phyloP scores from a whole-genome alignment of 2,888 invertebrate species.

The Anoncus sp. region DNA sequence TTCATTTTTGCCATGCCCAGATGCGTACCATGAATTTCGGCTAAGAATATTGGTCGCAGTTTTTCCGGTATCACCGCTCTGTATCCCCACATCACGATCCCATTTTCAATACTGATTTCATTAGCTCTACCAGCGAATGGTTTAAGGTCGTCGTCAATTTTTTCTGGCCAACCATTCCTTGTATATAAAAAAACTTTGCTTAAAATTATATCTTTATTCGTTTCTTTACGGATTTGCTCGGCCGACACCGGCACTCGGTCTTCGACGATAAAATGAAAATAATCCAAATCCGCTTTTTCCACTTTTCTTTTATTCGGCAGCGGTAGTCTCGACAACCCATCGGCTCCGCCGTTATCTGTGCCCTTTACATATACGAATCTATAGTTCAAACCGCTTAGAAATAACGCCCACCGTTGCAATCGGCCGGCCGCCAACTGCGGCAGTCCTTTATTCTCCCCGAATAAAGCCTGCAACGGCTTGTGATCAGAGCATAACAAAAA shows the following conservation, averaged over 20 bases:
- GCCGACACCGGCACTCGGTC: constrained; percentile 44
- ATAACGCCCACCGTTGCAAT: constrained; percentile 73
- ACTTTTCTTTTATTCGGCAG: constrained; percentile 41
- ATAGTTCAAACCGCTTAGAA: constrained; percentile 65
- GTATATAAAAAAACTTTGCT: constrained; percentile 36
- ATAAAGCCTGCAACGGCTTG: constrained; percentile 73
- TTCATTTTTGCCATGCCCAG: constrained; percentile 59
- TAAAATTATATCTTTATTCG: constrained; percentile 23
- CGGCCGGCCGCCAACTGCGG: constrained; percentile 76
- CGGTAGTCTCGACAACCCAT: constrained; percentile 61
- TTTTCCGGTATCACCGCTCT: constrained; percentile 28
- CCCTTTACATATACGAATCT: constrained; percentile 64
- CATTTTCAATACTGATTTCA: constrained; percentile 25
- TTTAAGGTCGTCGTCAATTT: constrained; percentile 13
- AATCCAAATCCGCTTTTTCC: constrained; percentile 18
- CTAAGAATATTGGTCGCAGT: constrained; percentile 22
- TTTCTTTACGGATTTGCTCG: constrained; percentile 33
- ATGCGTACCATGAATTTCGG: constrained; percentile 51
- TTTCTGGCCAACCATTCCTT: constrained; percentile 39
- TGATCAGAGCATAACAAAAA: constrained; percentile 75
- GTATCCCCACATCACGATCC: constrained; percentile 58
- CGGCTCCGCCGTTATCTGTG: constrained; percentile 51
- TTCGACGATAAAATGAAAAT: constrained; percentile 57
- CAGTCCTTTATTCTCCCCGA: constrained; percentile 74
- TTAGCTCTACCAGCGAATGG: constrained; percentile 24